Percentiles rank a stretch among this genome's conserved stretches.
phyloP scores from a whole-genome alignment of 2,113 vertebrate species.

The Orientallactaga bullata region DNA sequence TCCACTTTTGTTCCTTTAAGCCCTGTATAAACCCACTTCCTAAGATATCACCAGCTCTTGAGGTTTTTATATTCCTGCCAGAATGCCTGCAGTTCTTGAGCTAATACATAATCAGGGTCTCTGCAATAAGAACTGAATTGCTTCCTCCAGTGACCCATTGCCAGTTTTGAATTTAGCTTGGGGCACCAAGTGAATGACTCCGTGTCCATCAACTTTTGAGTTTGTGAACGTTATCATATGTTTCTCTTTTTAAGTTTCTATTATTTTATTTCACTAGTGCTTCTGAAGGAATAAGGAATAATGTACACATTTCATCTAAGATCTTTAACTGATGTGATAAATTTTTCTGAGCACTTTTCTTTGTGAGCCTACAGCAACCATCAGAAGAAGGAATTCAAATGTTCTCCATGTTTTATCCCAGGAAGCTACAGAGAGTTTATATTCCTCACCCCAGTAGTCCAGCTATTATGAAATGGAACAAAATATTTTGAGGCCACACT shows the following conservation, averaged over 20 bases:
- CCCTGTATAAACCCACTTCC: not conserved
- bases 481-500: not conserved
- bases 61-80: not conserved
- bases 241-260: not conserved
- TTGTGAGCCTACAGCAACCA: not conserved
- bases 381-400: not conserved
- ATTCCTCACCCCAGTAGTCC: not conserved
- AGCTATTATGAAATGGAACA: not conserved
- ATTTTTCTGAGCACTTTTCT: not conserved
- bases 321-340: not conserved
- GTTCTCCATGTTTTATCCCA: not conserved
- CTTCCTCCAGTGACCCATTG: not conserved
- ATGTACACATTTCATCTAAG: not conserved
- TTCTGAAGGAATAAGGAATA: not conserved
- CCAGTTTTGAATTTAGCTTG: slow-evolving; percentile 23
- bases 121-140: not conserved
- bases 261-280: not conserved
- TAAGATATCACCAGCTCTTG: not conserved
- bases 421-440: not conserved
- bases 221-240: not conserved
- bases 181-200: not conserved
- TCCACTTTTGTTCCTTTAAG: not conserved
- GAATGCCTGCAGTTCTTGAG: not conserved
- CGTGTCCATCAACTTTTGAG: not conserved
- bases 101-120: not conserved